phyloP scores from a whole-genome alignment of 2,888 invertebrate species.

The Eledone cirrhosa region DNA sequence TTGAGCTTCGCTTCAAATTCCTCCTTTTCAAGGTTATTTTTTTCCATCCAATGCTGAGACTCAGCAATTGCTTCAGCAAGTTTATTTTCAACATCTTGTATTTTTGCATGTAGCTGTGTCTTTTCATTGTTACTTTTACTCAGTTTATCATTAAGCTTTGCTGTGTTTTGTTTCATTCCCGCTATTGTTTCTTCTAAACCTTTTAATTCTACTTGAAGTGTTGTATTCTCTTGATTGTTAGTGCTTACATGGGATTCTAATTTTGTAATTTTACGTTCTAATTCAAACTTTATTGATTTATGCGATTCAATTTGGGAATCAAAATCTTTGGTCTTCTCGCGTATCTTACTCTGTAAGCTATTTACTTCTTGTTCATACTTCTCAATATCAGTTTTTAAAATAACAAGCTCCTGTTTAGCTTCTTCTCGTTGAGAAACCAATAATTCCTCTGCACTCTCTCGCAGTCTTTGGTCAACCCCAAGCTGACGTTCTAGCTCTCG shows the following conservation, averaged over 20 bases:
- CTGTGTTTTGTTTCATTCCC: not conserved
- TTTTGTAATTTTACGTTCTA: not conserved
- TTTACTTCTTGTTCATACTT: not conserved
- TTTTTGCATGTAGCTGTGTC: not conserved
- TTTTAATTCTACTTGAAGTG: not conserved
- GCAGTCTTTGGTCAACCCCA: not conserved
- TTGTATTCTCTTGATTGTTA: not conserved
- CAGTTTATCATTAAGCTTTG: constrained; percentile 5
- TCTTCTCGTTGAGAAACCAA: constrained; percentile 15
- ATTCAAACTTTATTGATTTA: not conserved
- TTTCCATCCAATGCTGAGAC: constrained; percentile 3
- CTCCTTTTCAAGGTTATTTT: not conserved
- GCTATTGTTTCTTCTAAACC: not conserved
- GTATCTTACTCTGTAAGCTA: not conserved
- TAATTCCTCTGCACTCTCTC: not conserved
- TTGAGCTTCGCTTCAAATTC: not conserved
- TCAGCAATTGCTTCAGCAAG: not conserved
- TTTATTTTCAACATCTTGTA: constrained; percentile 8
- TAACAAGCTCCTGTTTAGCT: not conserved
- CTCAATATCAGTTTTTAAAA: not conserved
- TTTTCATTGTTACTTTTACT: not conserved
- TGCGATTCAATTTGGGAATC: not conserved
- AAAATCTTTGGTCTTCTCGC: not conserved
- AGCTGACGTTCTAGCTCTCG: not conserved
- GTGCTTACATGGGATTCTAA: not conserved